These are phyloP conservation scores for Phaetusa simplex DNA, from an alignment of 2,113 vertebrate genomes.

Conservation along the genomic window DNA sequence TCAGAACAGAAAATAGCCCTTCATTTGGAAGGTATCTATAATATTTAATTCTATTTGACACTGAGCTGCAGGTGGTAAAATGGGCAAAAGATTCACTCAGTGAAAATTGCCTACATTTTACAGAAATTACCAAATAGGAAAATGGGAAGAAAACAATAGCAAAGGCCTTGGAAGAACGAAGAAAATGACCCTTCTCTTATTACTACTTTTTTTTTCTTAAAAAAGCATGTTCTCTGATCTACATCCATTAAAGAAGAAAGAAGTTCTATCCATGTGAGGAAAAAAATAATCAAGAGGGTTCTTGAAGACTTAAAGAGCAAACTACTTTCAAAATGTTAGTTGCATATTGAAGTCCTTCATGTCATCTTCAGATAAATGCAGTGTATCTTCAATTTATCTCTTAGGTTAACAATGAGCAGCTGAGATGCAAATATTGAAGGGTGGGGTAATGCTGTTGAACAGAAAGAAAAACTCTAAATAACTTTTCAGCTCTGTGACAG, in stretches of 20 bases:
- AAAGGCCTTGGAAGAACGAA: background rate
- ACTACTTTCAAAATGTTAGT: background rate
- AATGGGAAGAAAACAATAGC: constrained; percentile 1
- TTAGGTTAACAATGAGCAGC: background rate
- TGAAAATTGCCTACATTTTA: background rate
- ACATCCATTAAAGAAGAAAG: background rate
- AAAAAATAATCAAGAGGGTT: background rate
- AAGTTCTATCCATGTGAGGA: background rate
- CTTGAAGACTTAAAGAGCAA: background rate
- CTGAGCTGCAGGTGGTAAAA: background rate
- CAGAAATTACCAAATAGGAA: background rate
- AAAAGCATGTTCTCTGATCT: background rate
- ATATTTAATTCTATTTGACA: constrained; percentile 19
- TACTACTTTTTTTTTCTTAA: background rate
- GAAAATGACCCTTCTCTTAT: background rate
- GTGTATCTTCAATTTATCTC: background rate
- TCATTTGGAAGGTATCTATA: background rate
- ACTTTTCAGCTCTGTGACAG: background rate
- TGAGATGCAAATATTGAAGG: background rate
- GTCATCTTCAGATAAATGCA: background rate
- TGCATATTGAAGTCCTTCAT: background rate
- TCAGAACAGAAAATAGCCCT: background rate
- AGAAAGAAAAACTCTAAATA: background rate
- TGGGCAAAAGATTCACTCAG: background rate
- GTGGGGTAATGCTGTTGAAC: background rate